phyloP scores from a whole-genome alignment of 2,797 vertebrate species.

The Spinibarbus caldwelli region DNA sequence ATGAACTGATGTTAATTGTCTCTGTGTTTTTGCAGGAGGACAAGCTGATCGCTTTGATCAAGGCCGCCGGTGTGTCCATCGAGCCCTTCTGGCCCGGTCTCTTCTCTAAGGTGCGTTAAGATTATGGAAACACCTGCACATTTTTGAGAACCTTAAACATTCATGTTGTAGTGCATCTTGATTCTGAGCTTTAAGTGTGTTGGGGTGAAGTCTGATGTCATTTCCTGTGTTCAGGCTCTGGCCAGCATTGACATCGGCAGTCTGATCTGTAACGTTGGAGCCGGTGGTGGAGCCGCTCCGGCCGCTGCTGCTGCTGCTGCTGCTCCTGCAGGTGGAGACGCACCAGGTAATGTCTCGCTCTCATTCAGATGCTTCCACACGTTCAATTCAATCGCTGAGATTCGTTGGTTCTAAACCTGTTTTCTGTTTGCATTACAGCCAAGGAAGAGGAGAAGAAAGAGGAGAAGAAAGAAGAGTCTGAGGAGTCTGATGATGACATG shows the following conservation, averaged over 20 bases:
- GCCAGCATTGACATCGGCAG: constrained; percentile 91
- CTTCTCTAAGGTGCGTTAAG: constrained; percentile 89
- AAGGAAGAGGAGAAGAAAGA: constrained; percentile 98
- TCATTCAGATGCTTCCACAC: not conserved
- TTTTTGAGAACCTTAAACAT: not conserved
- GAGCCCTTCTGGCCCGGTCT: constrained; percentile 98
- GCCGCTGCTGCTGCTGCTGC: constrained; percentile 64
- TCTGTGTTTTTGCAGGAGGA: constrained; percentile 83
- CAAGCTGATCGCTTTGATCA: constrained; percentile 96
- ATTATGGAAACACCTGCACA: not conserved
- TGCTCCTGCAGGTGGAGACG: constrained; percentile 71
- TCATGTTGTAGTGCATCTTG: too few species aligned
- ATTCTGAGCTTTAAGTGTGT: not conserved
- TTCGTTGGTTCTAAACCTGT: not conserved
- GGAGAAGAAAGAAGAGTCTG: constrained; percentile 96
- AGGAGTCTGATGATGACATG: constrained; percentile 98
- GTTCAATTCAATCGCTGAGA: not conserved
- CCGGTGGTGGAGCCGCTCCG: constrained; percentile 82
- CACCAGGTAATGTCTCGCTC: constrained; percentile 70
- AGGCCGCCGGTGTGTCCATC: constrained; percentile 91
- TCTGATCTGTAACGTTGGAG: constrained; percentile 95
- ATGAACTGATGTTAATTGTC: not conserved
- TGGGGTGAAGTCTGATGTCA: not conserved
- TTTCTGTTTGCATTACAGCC: constrained; percentile 72
- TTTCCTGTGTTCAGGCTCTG: constrained; percentile 79